A percentile compares a stretch with the other conserved stretches of the same genome.
Conservation (phyloP, 2,888 invertebrate species). For the Dryadula phaetusa region DNA sequence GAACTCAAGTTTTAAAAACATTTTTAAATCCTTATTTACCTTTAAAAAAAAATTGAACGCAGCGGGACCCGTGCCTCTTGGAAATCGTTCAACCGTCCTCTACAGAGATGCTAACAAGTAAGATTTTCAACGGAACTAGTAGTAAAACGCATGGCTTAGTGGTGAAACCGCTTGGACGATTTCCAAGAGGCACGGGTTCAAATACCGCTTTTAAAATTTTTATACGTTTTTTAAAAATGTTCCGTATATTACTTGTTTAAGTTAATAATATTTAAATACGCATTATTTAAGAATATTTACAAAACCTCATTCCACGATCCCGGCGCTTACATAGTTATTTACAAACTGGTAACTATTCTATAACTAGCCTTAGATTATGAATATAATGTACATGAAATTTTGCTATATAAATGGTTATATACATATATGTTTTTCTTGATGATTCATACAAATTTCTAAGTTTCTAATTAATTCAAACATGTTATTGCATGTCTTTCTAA, state of each 20-base stretch:
- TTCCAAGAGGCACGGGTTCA: too few relatives aligned
- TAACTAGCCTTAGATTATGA: not conserved
- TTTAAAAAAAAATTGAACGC: not conserved
- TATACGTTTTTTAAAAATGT: too few relatives aligned
- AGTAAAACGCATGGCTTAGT: too few relatives aligned
- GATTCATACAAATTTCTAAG: not conserved
- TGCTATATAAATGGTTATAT: conserved; percentile 14
- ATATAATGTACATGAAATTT: conserved; percentile 11
- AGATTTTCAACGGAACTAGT: too few relatives aligned
- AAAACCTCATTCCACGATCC: conserved; percentile 74
- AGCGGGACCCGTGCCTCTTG: too few relatives aligned
- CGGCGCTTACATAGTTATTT: conserved; percentile 63
- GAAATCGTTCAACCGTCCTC: too few relatives aligned
- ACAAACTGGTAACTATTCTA: conserved; percentile 40
- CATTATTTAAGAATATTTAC: conserved; percentile 29
- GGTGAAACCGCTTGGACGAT: too few relatives aligned
- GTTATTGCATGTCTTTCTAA: not conserved
- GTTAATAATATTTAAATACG: conserved; percentile 10
- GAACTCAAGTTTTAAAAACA: too few relatives aligned
- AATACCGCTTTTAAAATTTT: too few relatives aligned
- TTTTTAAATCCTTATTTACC: too few relatives aligned
- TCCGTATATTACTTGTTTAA: not conserved
- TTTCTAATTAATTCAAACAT: too few relatives aligned
- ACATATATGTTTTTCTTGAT: not conserved
- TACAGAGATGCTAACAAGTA: too few relatives aligned